A percentile compares a stretch with the other conserved stretches of the same genome.
These are phyloP conservation scores for Pseudopipra pipra DNA, from an alignment of 2,113 vertebrate species.

Conservation along the genomic window DNA sequence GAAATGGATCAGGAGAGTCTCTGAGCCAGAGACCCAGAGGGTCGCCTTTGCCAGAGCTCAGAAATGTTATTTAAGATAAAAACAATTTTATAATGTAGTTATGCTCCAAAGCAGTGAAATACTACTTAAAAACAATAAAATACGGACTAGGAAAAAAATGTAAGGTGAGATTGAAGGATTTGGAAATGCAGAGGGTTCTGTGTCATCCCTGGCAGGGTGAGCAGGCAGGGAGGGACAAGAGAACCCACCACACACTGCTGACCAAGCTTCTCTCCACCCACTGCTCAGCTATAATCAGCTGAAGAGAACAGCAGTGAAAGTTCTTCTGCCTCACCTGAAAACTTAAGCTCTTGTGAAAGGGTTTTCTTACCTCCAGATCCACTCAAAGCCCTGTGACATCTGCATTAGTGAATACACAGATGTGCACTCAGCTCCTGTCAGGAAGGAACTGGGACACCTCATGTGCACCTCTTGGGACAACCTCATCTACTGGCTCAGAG, in stretches of 20 bases:
- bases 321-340: background rate
- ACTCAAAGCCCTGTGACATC: fast-evolving
- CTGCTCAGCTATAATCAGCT: background rate
- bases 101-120: background rate
- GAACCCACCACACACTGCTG: background rate
- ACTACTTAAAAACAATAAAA: background rate
- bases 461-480: background rate
- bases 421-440: background rate
- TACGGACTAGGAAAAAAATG: background rate
- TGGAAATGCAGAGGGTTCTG: background rate
- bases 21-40: background rate
- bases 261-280: background rate
- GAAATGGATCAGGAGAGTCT: background rate
- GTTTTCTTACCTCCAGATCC: background rate
- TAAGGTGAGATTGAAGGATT: background rate
- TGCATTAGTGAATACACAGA: background rate
- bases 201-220: fast-evolving
- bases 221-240: background rate
- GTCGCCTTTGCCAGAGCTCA: background rate
- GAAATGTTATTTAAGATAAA: background rate
- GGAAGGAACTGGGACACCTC: background rate
- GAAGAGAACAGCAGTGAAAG: background rate
- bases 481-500: background rate
- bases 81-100: background rate
- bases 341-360: fast-evolving